These are phyloP conservation scores for Frieseomelitta varia DNA, from an alignment of 1,140 invertebrate genomes.

Conservation along the genomic window DNA sequence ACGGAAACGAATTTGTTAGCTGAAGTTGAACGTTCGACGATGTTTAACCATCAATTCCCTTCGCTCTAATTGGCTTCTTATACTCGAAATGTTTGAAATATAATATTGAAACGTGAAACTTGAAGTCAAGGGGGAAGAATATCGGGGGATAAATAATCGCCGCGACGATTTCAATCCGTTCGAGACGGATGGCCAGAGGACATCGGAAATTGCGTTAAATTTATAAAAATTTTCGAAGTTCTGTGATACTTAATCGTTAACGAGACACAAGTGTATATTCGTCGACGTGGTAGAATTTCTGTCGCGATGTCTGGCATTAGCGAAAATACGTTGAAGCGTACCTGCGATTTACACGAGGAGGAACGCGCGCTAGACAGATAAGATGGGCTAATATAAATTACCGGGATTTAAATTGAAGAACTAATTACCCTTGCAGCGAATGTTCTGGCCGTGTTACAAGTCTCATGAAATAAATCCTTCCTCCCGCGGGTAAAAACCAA, in stretches of 20 bases:
- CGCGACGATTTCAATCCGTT: too few relatives aligned
- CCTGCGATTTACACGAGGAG: slow-evolving; percentile 41
- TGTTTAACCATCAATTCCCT: neutral
- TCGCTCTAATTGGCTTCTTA: neutral
- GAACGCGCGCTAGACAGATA: slow-evolving; percentile 28
- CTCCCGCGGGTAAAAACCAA: neutral
- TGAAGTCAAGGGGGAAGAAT: too few relatives aligned
- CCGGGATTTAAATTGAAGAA: slow-evolving; percentile 49
- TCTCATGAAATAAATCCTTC: slow-evolving; percentile 29
- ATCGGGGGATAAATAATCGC: too few relatives aligned
- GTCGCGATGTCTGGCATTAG: neutral
- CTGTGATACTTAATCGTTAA: too few relatives aligned
- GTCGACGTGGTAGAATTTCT: neutral
- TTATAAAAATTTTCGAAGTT: too few relatives aligned
- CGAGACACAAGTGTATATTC: too few relatives aligned
- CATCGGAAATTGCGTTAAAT: too few relatives aligned
- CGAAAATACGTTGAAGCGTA: slow-evolving; percentile 2
- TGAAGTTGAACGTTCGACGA: neutral
- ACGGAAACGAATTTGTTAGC: neutral
- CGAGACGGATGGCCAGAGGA: too few relatives aligned
- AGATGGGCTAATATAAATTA: slow-evolving; percentile 50
- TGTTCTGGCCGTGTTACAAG: slow-evolving; percentile 38
- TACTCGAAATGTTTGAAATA: too few relatives aligned
- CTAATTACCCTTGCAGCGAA: slow-evolving; percentile 48
- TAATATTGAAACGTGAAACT: too few relatives aligned